A percentile compares a stretch with the other conserved stretches of the same genome.
These are phyloP conservation scores for Allygus modestus DNA, from an alignment of 2,888 invertebrate genomes.

Conservation along the genomic window DNA sequence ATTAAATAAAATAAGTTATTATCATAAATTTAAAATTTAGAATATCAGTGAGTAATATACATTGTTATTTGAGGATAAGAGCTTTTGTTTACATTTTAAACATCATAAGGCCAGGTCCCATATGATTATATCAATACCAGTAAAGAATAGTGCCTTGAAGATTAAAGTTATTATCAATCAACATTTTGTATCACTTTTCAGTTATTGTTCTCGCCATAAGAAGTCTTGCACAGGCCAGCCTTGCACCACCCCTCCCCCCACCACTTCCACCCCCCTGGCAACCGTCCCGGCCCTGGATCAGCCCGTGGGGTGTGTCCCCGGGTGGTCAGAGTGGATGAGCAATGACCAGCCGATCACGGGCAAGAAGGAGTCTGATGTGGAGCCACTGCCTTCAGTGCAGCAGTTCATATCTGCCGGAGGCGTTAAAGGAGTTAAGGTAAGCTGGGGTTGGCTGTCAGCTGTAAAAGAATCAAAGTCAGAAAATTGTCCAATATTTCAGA, in stretches of 20 bases:
- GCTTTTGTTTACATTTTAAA: no score
- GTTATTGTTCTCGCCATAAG: constrained; percentile 83
- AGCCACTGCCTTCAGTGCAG: constrained; percentile 78
- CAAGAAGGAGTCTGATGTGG: constrained; percentile 77
- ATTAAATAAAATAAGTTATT: no score
- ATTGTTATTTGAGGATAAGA: no score
- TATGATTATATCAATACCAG: no score
- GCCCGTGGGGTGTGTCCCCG: constrained; percentile 79
- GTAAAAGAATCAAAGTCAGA: no score
- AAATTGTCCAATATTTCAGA: no score
- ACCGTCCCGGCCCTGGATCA: constrained; percentile 72
- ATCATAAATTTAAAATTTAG: no score
- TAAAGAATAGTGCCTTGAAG: no score
- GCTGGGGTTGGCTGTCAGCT: not conserved
- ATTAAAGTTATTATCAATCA: no score
- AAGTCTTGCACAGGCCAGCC: constrained; percentile 85
- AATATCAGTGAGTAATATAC: no score
- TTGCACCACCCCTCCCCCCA: constrained; percentile 76
- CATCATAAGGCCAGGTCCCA: no score
- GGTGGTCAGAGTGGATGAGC: constrained; percentile 88
- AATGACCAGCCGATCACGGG: constrained; percentile 76
- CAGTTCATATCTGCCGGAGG: constrained; percentile 50
- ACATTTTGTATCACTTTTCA: no score
- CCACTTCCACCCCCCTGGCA: constrained; percentile 62
- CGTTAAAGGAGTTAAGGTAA: constrained; percentile 46